Conservation (phyloP, 2,888 invertebrate genomes). For the Exocentrus adspersus region DNA sequence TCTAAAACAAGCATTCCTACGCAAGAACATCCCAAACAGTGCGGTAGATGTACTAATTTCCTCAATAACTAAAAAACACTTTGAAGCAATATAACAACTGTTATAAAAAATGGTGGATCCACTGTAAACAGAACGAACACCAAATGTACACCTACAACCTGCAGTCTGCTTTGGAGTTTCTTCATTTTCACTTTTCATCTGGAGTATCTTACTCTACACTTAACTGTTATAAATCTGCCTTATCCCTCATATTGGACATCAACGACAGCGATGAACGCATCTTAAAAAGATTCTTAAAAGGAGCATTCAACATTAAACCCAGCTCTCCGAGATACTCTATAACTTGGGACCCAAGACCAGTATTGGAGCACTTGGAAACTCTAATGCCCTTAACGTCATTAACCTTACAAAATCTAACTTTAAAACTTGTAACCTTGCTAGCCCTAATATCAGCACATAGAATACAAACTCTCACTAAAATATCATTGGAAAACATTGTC, state of each 20-base stretch:
- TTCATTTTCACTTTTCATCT: background rate
- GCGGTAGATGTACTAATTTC: constrained; percentile 34
- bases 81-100: constrained; percentile 39
- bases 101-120: constrained; percentile 2
- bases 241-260: background rate
- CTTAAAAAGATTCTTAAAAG: constrained; percentile 23
- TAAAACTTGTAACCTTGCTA: constrained; percentile 5
- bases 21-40: constrained; percentile 28
- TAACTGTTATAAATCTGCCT: constrained; percentile 13
- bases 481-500: background rate
- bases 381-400: background rate
- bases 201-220: background rate
- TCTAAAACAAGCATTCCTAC: constrained; percentile 44
- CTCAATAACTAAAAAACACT: constrained; percentile 40
- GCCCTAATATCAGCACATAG: background rate
- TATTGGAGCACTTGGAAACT: constrained; percentile 1
- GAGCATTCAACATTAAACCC: constrained; percentile 19
- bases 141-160: background rate
- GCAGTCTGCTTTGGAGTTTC: background rate
- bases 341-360: constrained; percentile 24
- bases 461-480: constrained; percentile 9
- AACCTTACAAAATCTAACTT: constrained; percentile 5
- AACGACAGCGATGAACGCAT: background rate
- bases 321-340: constrained; percentile 14
- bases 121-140: background rate